These are phyloP conservation scores for Danaus melanippus DNA, from an alignment of 1,140 invertebrate genomes.

Conservation along the genomic window DNA sequence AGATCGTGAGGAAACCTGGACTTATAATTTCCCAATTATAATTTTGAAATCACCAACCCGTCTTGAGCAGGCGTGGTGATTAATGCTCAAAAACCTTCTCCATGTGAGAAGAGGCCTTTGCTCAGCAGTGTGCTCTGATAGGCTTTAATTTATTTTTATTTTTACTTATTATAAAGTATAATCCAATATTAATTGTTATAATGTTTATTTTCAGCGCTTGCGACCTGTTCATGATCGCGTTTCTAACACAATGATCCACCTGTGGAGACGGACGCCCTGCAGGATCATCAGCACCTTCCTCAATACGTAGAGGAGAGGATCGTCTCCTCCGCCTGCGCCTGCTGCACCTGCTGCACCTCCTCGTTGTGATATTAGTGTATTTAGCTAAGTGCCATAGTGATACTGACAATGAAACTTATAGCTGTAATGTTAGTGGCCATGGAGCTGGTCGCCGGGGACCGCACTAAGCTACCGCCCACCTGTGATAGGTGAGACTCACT, in stretches of 20 bases:
- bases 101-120: too few relatives aligned
- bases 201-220: too few relatives aligned
- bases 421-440: conserved; percentile 27
- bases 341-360: neutral
- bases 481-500: conserved; percentile 50
- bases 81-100: too few relatives aligned
- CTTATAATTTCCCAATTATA: too few relatives aligned
- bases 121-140: too few relatives aligned
- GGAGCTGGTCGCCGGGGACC: conserved; percentile 34
- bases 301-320: conserved; percentile 50
- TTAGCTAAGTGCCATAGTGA: conserved; percentile 43
- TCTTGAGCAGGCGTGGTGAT: too few relatives aligned
- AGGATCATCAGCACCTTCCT: conserved; percentile 49
- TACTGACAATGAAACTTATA: conserved; percentile 33
- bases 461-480: conserved; percentile 47
- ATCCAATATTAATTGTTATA: too few relatives aligned
- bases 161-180: too few relatives aligned
- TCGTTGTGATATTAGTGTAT: conserved; percentile 57
- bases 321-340: conserved; percentile 17
- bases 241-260: conserved; percentile 45
- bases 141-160: too few relatives aligned
- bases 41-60: too few relatives aligned
- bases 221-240: too few relatives aligned
- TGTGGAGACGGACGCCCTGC: conserved; percentile 42
- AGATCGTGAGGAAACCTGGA: too few relatives aligned